Percentiles rank a stretch among this genome's conserved stretches.
These are phyloP conservation scores for Magallana angulata DNA, from an alignment of 1,140 invertebrate species.

Conservation along the genomic window DNA sequence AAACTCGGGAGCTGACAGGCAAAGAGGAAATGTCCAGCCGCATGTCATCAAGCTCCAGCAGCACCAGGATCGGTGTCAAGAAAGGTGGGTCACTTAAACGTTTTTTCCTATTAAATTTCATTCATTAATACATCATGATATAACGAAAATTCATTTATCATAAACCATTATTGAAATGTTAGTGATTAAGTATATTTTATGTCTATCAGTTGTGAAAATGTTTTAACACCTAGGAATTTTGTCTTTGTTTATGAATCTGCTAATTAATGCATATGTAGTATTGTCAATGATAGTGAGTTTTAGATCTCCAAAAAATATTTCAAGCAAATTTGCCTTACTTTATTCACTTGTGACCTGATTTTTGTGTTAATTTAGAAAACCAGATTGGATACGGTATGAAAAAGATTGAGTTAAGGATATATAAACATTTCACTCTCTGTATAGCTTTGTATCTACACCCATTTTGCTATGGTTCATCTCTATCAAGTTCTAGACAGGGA, in stretches of 20 bases:
- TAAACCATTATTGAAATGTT: no score
- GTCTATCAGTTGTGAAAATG: no score
- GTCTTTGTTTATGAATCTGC: no score
- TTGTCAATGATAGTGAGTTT: no score
- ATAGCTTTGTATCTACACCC: constrained; percentile 27
- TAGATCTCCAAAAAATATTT: no score
- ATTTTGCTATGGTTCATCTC: constrained; percentile 8
- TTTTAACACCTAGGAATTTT: no score
- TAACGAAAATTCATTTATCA: no score
- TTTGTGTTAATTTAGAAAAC: constrained; percentile 19
- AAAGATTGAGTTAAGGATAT: background rate
- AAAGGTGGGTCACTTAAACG: constrained; percentile 69
- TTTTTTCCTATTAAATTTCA: no score
- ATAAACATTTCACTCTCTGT: background rate
- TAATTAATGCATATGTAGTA: no score
- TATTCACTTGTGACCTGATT: background rate
- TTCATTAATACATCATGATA: no score
- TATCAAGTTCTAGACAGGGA: background rate
- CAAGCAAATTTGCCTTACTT: no score
- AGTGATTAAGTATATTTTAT: no score
- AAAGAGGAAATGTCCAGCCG: constrained; percentile 75
- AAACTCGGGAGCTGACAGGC: constrained; percentile 59
- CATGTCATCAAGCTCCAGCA: constrained; percentile 76
- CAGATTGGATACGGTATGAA: constrained; percentile 14
- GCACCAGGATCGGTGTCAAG: constrained; percentile 71